phyloP scores from a whole-genome alignment of 2,113 vertebrate species.

The Phoenicopterus ruber region DNA sequence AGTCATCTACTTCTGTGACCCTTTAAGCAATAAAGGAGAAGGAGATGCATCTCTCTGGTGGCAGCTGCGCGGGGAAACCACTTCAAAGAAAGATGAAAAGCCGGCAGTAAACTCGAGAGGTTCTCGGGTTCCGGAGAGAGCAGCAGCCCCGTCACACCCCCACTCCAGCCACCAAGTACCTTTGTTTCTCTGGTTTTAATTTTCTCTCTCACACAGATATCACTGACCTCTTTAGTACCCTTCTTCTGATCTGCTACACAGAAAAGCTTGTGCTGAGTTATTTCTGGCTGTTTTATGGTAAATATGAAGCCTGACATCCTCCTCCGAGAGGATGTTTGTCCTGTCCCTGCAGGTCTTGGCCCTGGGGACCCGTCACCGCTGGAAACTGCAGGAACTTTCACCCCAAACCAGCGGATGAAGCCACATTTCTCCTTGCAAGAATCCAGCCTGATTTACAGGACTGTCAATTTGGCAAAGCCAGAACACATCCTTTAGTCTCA shows the following conservation, averaged over 20 bases:
- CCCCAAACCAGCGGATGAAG: not conserved
- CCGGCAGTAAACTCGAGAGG: not conserved
- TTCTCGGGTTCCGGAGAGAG: not conserved
- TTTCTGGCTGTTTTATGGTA: not conserved
- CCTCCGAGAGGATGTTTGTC: fast-evolving
- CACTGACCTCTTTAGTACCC: not conserved
- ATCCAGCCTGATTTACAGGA: not conserved
- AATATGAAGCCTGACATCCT: not conserved
- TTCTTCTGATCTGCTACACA: not conserved
- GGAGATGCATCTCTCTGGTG: not conserved
- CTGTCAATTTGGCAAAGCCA: not conserved
- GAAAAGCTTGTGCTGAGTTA: not conserved
- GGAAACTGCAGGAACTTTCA: not conserved
- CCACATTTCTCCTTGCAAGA: not conserved
- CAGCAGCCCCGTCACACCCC: not conserved
- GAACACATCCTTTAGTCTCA: not conserved
- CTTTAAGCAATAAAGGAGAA: not conserved
- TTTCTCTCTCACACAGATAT: not conserved
- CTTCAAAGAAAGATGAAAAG: not conserved
- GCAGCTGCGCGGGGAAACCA: fast-evolving
- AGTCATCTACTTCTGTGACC: not conserved
- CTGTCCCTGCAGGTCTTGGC: not conserved
- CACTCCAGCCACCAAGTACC: not conserved
- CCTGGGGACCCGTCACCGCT: fast-evolving
- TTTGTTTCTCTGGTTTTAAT: not conserved